These are phyloP conservation scores for Nephrocerus scutellatus DNA, from an alignment of 2,888 invertebrate genomes.

Conservation along the genomic window DNA sequence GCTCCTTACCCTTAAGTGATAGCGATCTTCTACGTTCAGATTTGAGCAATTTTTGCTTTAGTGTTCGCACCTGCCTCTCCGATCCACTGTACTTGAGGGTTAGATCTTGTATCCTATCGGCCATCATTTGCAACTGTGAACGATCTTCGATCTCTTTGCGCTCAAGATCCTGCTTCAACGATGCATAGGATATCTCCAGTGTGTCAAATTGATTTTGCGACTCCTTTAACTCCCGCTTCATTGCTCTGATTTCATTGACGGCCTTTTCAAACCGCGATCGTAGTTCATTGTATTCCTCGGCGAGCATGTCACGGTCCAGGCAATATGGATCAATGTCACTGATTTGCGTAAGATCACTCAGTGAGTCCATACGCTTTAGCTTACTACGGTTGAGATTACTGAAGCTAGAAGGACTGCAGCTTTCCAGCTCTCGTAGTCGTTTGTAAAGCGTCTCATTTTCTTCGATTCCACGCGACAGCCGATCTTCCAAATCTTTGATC, in stretches of 20 bases:
- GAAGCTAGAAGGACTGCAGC: conserved; percentile 43
- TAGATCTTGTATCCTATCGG: conserved; percentile 74
- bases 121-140: conserved; percentile 72
- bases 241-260: conserved; percentile 72
- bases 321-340: conserved; percentile 69
- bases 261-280: conserved; percentile 73
- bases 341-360: conserved; percentile 73
- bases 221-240: conserved; percentile 73
- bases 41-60: conserved; percentile 74
- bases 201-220: conserved; percentile 74
- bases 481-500: conserved; percentile 46
- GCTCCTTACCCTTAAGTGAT: conserved; percentile 76
- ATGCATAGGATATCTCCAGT: conserved; percentile 70
- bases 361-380: conserved; percentile 62
- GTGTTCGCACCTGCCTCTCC: conserved; percentile 70
- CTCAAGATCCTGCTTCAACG: conserved; percentile 66
- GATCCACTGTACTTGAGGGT: conserved; percentile 73
- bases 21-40: conserved; percentile 73
- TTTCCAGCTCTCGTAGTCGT: conserved; percentile 66
- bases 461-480: conserved; percentile 62
- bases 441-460: conserved; percentile 70
- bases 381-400: conserved; percentile 44
- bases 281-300: conserved; percentile 74
- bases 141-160: conserved; percentile 57
- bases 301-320: conserved; percentile 66